Evolutionary conservation across 2,113 vertebrate species (phyloP).

Genomic region (Trematomus loennbergii): DNA sequence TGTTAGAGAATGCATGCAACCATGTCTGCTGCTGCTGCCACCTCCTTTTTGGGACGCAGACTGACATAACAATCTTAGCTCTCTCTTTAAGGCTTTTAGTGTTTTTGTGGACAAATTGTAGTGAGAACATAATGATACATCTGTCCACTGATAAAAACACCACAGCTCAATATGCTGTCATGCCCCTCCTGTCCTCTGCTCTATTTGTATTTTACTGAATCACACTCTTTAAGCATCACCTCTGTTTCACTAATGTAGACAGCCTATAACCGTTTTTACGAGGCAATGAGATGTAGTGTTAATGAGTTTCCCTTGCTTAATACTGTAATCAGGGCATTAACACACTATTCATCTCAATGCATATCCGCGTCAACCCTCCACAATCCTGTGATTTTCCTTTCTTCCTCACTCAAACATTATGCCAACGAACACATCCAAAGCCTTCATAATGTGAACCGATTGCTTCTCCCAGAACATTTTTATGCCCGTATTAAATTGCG

Average conservation of each 20-base stretch:
- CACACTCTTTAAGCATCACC: slow-evolving; percentile 18
- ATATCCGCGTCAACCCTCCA: slow-evolving; percentile 15
- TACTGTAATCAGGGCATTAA: slow-evolving; percentile 27
- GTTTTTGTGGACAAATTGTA: slow-evolving; percentile 51
- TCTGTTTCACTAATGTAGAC: not conserved
- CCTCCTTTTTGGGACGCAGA: slow-evolving; percentile 35
- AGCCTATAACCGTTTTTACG: slow-evolving; percentile 24
- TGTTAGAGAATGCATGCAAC: not conserved
- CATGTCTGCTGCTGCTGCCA: slow-evolving; percentile 17
- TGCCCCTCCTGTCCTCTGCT: slow-evolving; percentile 38
- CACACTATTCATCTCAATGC: slow-evolving; percentile 9
- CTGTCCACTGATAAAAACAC: slow-evolving; percentile 57
- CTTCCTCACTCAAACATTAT: not conserved
- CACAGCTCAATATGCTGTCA: slow-evolving; percentile 67
- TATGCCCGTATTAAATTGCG: slow-evolving; percentile 35
- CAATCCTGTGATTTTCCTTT: slow-evolving; percentile 16
- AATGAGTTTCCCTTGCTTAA: slow-evolving; percentile 32
- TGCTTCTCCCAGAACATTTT: slow-evolving; percentile 19
- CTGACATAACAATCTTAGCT: slow-evolving; percentile 46
- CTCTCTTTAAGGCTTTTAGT: slow-evolving; percentile 58
- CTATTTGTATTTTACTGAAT: slow-evolving; percentile 40
- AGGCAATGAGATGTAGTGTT: slow-evolving; percentile 38
- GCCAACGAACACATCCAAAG: slow-evolving; percentile 20
- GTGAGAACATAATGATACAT: slow-evolving; percentile 62
- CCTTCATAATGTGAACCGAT: slow-evolving; percentile 25